Conservation (phyloP, 1,140 invertebrate genomes). For the Hypsibius dujardini region DNA sequence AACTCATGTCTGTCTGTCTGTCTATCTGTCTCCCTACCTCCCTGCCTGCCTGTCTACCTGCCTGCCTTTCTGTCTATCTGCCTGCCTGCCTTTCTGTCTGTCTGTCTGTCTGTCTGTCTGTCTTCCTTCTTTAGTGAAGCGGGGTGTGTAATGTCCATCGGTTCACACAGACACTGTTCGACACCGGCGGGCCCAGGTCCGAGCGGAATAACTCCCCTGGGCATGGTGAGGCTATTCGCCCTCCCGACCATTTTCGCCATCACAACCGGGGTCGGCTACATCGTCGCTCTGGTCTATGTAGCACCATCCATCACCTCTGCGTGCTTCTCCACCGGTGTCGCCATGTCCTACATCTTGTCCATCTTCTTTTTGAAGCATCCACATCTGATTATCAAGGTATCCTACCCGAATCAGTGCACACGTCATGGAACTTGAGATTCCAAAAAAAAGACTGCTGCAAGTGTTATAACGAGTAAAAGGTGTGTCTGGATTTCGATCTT, state of each 20-base stretch:
- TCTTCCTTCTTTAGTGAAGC: too few species aligned
- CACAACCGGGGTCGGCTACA: not conserved
- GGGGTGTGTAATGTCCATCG: not conserved
- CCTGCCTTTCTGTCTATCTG: too few species aligned
- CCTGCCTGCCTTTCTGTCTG: too few species aligned
- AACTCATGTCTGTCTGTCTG: too few species aligned
- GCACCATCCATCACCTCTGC: not conserved
- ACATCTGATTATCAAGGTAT: constrained; percentile 10
- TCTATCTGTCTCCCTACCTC: too few species aligned
- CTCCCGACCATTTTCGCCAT: not conserved
- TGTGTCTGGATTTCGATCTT: too few species aligned
- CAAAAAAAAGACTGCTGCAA: too few species aligned
- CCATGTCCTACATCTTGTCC: constrained; percentile 3
- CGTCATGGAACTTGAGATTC: too few species aligned
- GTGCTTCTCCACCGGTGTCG: not conserved
- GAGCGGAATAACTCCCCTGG: not conserved
- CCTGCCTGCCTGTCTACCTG: too few species aligned
- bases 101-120: too few species aligned
- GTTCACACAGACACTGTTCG: not conserved
- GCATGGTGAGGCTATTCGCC: not conserved
- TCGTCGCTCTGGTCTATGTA: constrained; percentile 1
- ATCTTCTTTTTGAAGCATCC: not conserved
- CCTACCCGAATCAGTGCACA: not conserved
- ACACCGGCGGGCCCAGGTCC: not conserved
- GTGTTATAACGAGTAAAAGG: too few species aligned